Base-by-base conservation (phyloP, 2,888 invertebrate genomes). In the Thymelicus acteon region DNA sequence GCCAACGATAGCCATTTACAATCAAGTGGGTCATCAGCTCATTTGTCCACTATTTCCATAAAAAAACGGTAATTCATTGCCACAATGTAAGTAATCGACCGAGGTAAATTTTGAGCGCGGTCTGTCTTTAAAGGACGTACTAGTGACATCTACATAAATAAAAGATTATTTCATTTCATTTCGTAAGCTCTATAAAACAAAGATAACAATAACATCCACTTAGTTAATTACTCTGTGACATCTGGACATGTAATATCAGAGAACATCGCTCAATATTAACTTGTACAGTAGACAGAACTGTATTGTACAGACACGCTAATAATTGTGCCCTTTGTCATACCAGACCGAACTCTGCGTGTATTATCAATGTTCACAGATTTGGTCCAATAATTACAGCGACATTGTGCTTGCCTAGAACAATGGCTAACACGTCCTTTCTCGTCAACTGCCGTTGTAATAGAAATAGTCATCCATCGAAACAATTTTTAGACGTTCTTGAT, bases 251-350 rank as follows among this genome's bases (percentile, higher is more conserved):
- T 62, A 52, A 64, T 39, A 64, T 52, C 37, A 10, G 61, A 24
- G 24, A 47, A 44, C 47, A 61, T 12, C n/a, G 15, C 40, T 52
- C 12, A 62, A 0, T n/a, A 64, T n/a, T 15, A 37, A 49, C 5
- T 37, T 52, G 13, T 19, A 19, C 10, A 54, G 24, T 31, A 31
- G 31, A 31, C 31, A 24, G 13, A 19, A 52, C 24, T 52, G 13
- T 13, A 52, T 4, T 10, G 39, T 54, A 40, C 39, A 49, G 31
- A 7, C 49, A 19, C 6, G 64, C 4, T 52, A 19, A 64, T 64
- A 54, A 64, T 54, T 64, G 52, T 54, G 52, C 40, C 52, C 64
- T 52, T 64, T 64, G 64, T 64, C 6, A 10, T 39, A 54, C 10
- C 19, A 52, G 19, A 52, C 49, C n/a, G 37, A 31, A 31, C 31